Evolutionary conservation across 2,797 vertebrate species (phyloP), one percentile per base, ranked within the genome.

Genomic region (Pangasius larnaudii): DNA sequence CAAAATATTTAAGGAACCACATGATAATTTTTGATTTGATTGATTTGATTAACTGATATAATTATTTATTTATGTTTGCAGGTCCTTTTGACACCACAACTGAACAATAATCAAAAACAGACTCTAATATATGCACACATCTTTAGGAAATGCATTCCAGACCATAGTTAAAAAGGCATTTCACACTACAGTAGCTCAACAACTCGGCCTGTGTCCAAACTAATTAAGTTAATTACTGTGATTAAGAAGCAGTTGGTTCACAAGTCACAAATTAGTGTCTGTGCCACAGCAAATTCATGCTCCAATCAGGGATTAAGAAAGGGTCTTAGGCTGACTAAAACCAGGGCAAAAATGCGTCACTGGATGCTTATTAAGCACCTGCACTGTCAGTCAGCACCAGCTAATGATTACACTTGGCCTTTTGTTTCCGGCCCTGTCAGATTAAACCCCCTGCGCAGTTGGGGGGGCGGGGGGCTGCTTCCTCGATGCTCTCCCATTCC

Each of bases 141-240:
- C 59, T 71, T 33, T 5, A 33, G 24, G 6, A 65, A 61, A 75
- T n/a, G 69, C 22, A 65, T 65, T 65, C 39, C 39, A 49, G 42
- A 22, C 27, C 61, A 51, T 10, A 18, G 5, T 53, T 81, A 30
- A 75, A 81, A 79, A 78, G 30, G 2, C 9, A 84, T 84, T 91
- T 91, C 90, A 82, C 72, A 65, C 91, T 83, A 88, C 85, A 39
- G 16, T 82, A 91, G 90, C 88, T 89, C 77, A 9, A 51, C 85
- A 42, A 77, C 89, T 90, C 92, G 95, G 95, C 94, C 91, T 59
- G 86, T 92, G 93, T 95, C 93, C 94, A 95, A 95, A 95, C 94
- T 94, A 95, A 96, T 96, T 95, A 90, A 95, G 92, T 95, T 91
- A 94, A 96, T 95, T 95, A 94, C 91, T 92, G 93, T 95, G 85